A percentile compares a stretch with the other conserved stretches of the same genome.
These are phyloP conservation scores for Saxidomus purpurata DNA, from an alignment of 1,140 invertebrate species.

Conservation along the genomic window DNA sequence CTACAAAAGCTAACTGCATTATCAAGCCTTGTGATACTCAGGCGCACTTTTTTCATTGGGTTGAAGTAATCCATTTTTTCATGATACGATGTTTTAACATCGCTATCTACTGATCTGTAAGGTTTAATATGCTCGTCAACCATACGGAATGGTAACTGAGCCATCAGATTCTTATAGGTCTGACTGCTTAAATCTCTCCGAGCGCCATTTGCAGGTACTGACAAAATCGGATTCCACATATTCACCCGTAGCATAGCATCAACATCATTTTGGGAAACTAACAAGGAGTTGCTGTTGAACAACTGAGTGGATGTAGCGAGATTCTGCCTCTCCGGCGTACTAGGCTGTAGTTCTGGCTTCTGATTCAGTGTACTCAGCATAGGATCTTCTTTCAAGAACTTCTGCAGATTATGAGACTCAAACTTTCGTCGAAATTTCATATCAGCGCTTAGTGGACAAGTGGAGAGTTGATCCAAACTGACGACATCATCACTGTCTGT, in stretches of 20 bases:
- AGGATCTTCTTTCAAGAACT: slow-evolving; percentile 28
- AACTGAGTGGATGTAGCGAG: not conserved
- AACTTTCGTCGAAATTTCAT: not conserved
- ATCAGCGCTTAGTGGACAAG: slow-evolving; percentile 4
- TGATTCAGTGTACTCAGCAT: slow-evolving; percentile 35
- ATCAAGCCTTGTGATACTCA: slow-evolving; percentile 53
- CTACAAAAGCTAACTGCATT: slow-evolving; percentile 65
- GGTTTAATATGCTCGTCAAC: not conserved
- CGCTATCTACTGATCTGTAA: not conserved
- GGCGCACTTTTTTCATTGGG: slow-evolving; percentile 16
- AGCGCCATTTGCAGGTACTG: not conserved
- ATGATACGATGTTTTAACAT: not conserved
- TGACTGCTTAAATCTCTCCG: slow-evolving; percentile 16
- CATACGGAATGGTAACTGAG: slow-evolving; percentile 20
- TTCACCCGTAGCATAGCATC: slow-evolving; percentile 52
- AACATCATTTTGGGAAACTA: slow-evolving; percentile 21
- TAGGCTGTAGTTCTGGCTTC: slow-evolving; percentile 35
- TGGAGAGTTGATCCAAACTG: slow-evolving; percentile 44
- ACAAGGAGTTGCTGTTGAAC: slow-evolving; percentile 9
- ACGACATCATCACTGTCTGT: slow-evolving; percentile 47
- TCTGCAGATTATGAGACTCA: not conserved
- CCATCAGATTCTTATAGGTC: slow-evolving; percentile 40
- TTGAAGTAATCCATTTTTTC: slow-evolving; percentile 36
- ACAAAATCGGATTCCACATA: slow-evolving; percentile 64
- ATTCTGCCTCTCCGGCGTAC: not conserved